Evolutionary conservation across 2,888 invertebrate species (phyloP), one percentile per base, ranked within the genome.

Genomic region (Isotomurus palustris): DNA sequence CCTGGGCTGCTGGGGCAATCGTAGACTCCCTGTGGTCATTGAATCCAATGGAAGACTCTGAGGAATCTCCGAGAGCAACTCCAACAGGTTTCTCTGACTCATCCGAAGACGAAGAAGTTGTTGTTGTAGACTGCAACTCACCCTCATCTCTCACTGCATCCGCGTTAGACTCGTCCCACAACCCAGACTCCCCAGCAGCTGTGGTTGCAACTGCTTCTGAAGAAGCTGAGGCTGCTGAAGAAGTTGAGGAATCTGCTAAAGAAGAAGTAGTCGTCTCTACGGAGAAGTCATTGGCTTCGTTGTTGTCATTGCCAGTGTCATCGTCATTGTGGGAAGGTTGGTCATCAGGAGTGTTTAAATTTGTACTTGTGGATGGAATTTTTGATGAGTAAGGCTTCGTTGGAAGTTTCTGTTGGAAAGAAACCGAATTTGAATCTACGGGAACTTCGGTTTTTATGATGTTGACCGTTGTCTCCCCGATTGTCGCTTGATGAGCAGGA

Each of bases 381-480:
- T n/a, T 24, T 28, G 19, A 12, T 24, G 22, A 25, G 2, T 21
- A 36, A 10, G 40, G 51, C 6, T 27, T n/a, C n/a, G n/a, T n/a
- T n/a, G n/a, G n/a, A n/a, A n/a, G n/a, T n/a, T n/a, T n/a, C n/a
- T n/a, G n/a, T n/a, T n/a, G n/a, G n/a, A n/a, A n/a, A n/a, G n/a
- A n/a, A n/a, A n/a, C 53, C 2, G 56, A 53, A 8, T 52, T 56
- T 14, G 60, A 60, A 27, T 50, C 60, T 12, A 60, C 48, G 6
- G 53, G 28, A 22, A 41, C 43, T 48, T 60, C 60, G 14, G 21
- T 17, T 40, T 17, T 47, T 27, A 47, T 47, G 5, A 38, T 38
- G 38, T 38, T 47, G 8, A 47, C 47, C 47, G 47, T n/a, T 5
- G 27, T 47, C 28, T 47, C 25, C 12, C 25, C 47, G 17, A 40